phyloP scores from a whole-genome alignment of 1,140 invertebrate genomes.

The Adelges cooleyi region DNA sequence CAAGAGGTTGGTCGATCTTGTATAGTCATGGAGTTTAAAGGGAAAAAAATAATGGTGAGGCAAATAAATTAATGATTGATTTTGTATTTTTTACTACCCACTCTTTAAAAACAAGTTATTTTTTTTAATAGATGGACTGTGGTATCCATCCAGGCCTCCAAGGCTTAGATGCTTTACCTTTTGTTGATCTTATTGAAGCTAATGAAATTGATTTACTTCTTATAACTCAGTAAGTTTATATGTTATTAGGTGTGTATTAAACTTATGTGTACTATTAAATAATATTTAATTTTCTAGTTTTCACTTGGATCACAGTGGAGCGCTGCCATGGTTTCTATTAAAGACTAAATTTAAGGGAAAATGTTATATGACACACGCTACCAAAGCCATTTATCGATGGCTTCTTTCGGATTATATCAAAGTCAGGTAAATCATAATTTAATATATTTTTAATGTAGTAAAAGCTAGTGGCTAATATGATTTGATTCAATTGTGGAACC shows the following conservation, averaged over 20 bases:
- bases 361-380: conserved; percentile 99
- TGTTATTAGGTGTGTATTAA: too few relatives aligned
- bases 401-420: conserved; percentile 98
- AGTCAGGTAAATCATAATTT: conserved; percentile 72
- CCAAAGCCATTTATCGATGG: conserved; percentile 99
- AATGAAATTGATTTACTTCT: conserved; percentile 94
- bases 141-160: conserved; percentile 96
- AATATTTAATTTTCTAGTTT: conserved; percentile 50
- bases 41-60: conserved; percentile 92
- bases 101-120: not conserved
- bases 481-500: too few relatives aligned
- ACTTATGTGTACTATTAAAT: not conserved
- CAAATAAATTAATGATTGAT: conserved; percentile 12
- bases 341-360: conserved; percentile 96
- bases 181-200: conserved; percentile 93
- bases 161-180: conserved; percentile 95
- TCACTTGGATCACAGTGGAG: conserved; percentile 97
- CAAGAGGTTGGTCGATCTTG: conserved; percentile 99
- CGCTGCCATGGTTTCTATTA: conserved; percentile 92
- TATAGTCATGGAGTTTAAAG: conserved; percentile 97
- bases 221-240: conserved; percentile 71
- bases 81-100: too few relatives aligned
- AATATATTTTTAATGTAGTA: too few relatives aligned
- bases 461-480: too few relatives aligned
- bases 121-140: conserved; percentile 68